These are phyloP conservation scores for Scelioninae gen. 1 DNA, from an alignment of 2,888 invertebrate genomes.

Conservation along the genomic window DNA sequence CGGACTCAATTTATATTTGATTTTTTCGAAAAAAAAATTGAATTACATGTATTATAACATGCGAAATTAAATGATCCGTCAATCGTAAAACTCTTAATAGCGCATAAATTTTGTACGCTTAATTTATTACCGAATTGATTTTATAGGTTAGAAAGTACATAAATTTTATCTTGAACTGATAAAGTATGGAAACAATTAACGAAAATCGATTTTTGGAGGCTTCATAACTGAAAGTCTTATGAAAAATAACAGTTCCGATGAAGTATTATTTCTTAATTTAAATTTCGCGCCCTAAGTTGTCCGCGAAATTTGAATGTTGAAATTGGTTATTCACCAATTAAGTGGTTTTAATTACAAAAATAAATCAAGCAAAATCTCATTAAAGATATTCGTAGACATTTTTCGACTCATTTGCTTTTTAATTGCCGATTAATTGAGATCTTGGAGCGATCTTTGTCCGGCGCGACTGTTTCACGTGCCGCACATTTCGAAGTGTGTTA, in stretches of 20 bases:
- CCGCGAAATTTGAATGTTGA: conserved; percentile 5
- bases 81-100: conserved; percentile 34
- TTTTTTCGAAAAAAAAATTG: conserved; percentile 31
- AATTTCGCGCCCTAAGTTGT: not conserved
- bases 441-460: conserved; percentile 35
- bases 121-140: conserved; percentile 34
- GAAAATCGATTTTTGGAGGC: not conserved
- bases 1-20: conserved; percentile 22
- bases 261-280: not conserved
- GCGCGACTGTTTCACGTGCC: conserved; percentile 35
- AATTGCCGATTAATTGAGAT: conserved; percentile 51
- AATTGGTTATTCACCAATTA: not conserved
- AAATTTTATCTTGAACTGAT: conserved; percentile 17
- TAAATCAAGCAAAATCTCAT: not conserved
- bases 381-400: not conserved
- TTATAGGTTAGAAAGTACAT: conserved; percentile 50
- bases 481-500: conserved; percentile 59
- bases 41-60: conserved; percentile 14
- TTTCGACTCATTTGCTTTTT: conserved; percentile 18
- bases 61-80: conserved; percentile 22
- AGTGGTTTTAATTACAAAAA: not conserved
- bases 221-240: not conserved
- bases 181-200: conserved; percentile 10
- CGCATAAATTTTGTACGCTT: conserved; percentile 19
- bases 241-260: not conserved